phyloP scores from a whole-genome alignment of 1,140 invertebrate species.

The Chironomus striatipennis region DNA sequence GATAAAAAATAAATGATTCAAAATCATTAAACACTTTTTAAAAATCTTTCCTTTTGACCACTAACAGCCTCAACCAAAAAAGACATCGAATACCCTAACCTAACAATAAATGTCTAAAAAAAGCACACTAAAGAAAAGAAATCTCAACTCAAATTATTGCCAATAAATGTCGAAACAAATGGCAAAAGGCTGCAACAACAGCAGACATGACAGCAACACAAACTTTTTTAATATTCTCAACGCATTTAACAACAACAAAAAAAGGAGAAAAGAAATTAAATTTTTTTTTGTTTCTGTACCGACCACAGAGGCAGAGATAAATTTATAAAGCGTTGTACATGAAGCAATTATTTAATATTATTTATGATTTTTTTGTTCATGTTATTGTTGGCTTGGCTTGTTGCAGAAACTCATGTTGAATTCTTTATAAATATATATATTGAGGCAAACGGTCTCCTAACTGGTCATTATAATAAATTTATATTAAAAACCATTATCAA shows the following conservation, averaged over 20 bases:
- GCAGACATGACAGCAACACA: neutral
- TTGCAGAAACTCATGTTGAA: neutral
- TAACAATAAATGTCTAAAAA: too few relatives aligned
- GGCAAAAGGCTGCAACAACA: too few relatives aligned
- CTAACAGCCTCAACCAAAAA: too few relatives aligned
- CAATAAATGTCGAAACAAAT: too few relatives aligned
- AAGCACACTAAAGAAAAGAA: too few relatives aligned
- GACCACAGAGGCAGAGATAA: neutral
- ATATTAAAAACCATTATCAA: slow-evolving; percentile 7
- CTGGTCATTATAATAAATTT: neutral
- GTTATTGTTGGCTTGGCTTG: neutral
- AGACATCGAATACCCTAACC: too few relatives aligned
- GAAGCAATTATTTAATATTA: neutral
- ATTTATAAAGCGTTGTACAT: neutral
- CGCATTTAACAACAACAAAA: neutral
- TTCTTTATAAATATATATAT: too few relatives aligned
- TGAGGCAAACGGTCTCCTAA: too few relatives aligned
- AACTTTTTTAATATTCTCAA: neutral
- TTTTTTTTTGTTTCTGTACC: neutral
- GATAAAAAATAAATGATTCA: too few relatives aligned
- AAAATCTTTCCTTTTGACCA: too few relatives aligned
- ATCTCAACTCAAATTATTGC: too few relatives aligned
- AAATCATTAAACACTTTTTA: too few relatives aligned
- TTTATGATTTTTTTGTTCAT: neutral
- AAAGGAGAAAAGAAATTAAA: neutral